Conservation (phyloP, 53 echinoderm and acorn worm species). For the Temnopleurus reevesii region DNA sequence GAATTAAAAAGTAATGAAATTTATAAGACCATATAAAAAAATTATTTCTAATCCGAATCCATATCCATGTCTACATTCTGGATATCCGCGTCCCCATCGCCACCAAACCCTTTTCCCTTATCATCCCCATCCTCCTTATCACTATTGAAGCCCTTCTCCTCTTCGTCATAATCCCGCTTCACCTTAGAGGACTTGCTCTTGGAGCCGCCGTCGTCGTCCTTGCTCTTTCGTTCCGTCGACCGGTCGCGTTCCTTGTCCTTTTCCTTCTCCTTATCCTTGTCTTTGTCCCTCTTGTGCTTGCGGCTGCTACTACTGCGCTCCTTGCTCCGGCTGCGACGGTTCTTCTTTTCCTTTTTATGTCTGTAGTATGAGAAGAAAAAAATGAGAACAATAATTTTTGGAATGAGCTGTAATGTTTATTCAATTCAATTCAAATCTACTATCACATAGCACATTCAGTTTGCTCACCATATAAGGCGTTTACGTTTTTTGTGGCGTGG, state of each 20-base stretch:
- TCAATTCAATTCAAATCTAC: no score
- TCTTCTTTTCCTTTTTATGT: slow-evolving; percentile 92
- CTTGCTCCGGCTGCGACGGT: slow-evolving; percentile 71
- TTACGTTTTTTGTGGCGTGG: no score
- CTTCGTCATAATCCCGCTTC: slow-evolving; percentile 95
- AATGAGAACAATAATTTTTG: no score
- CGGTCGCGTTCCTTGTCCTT: slow-evolving; percentile 60
- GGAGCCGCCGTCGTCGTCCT: slow-evolving; percentile 58
- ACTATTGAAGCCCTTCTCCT: slow-evolving; percentile 92
- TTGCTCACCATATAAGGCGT: no score
- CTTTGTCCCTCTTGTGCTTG: slow-evolving; percentile 85
- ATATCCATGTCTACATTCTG: slow-evolving; percentile 87
- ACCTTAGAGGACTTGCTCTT: slow-evolving; percentile 60
- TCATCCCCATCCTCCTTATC: slow-evolving; percentile 70
- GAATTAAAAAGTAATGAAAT: no score
- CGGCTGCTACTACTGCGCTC: slow-evolving; percentile 81
- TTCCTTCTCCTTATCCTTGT: slow-evolving; percentile 71
- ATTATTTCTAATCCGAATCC: slow-evolving; percentile 73
- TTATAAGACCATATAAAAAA: no score
- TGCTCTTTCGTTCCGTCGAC: slow-evolving; percentile 40
- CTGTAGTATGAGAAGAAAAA: slow-evolving; percentile 60
- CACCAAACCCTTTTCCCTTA: slow-evolving; percentile 24
- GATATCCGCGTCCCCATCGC: slow-evolving; percentile 61
- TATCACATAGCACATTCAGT: no score
- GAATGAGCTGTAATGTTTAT: no score